Conservation (phyloP, 2,113 vertebrate species). For the Aythya baeri region DNA sequence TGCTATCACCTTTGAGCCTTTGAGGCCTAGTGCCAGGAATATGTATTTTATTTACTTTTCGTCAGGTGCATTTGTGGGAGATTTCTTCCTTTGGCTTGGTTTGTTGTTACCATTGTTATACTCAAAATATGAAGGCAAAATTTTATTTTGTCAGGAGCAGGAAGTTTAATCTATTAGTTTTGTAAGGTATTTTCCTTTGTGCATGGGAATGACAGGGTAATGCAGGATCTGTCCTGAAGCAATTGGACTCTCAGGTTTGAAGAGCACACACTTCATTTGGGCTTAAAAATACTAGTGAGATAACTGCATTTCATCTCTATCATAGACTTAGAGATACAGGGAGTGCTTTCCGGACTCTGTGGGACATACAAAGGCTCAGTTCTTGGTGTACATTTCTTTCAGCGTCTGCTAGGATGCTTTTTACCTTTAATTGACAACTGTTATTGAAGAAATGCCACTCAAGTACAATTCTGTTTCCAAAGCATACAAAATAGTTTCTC, state of each 20-base stretch:
- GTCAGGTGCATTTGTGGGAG: accelerated
- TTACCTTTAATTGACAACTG: not conserved
- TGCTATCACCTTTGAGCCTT: not conserved
- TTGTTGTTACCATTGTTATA: not conserved
- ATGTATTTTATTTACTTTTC: not conserved
- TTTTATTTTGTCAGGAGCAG: not conserved
- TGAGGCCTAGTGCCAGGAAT: not conserved
- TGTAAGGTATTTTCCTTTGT: not conserved
- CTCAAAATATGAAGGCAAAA: not conserved
- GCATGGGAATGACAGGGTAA: not conserved
- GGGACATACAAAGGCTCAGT: not conserved
- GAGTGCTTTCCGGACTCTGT: not conserved
- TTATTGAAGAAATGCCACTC: not conserved
- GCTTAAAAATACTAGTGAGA: not conserved
- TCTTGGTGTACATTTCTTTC: not conserved
- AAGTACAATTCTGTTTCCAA: not conserved
- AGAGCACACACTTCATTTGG: not conserved
- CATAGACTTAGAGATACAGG: not conserved
- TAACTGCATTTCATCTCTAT: not conserved
- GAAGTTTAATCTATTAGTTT: not conserved
- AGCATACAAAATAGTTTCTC: not conserved
- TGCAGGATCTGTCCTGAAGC: not conserved
- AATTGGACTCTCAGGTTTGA: not conserved
- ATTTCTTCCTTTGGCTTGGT: not conserved
- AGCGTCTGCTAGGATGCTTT: not conserved